Evolutionary conservation across 2,888 invertebrate genomes (phyloP).

Genomic region (Endotricha flammealis): DNA sequence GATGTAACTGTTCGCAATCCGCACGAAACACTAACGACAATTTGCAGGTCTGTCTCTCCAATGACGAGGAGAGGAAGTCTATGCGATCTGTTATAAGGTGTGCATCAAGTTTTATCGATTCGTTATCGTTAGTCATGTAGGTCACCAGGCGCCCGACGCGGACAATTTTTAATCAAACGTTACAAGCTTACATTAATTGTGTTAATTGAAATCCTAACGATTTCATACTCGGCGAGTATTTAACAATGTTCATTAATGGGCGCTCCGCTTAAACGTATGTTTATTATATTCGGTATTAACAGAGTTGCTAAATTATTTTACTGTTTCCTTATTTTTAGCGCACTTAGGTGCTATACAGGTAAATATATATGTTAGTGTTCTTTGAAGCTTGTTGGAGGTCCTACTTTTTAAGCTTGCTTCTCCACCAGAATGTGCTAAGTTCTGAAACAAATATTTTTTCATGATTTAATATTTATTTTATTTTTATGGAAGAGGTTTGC

Average conservation of each 20-base stretch:
- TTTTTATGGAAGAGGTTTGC: no score
- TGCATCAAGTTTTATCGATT: conserved; percentile 47
- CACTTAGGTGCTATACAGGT: conserved; percentile 72
- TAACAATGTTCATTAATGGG: conserved; percentile 19
- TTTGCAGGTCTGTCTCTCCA: conserved; percentile 76
- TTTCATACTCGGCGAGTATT: conserved; percentile 31
- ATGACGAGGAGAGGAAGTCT: conserved; percentile 73
- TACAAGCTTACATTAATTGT: conserved; percentile 25
- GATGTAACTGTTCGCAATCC: conserved; percentile 56
- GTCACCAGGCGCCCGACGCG: conserved; percentile 18
- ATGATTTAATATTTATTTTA: no score
- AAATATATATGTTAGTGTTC: conserved; percentile 57
- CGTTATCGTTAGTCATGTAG: conserved; percentile 11
- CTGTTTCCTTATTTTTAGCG: conserved; percentile 71
- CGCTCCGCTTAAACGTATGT: background rate
- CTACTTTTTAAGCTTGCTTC: conserved; percentile 1
- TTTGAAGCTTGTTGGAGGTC: conserved; percentile 21
- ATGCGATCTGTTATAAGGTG: conserved; percentile 84
- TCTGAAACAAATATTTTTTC: no score
- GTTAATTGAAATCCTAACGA: conserved; percentile 35
- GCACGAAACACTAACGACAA: conserved; percentile 59
- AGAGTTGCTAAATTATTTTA: conserved; percentile 39
- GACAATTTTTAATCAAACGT: conserved; percentile 34
- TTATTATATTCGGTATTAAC: conserved; percentile 15
- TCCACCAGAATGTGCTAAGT: no score